These are phyloP conservation scores for Eilema caniola DNA, from an alignment of 2,888 invertebrate genomes.

Conservation along the genomic window DNA sequence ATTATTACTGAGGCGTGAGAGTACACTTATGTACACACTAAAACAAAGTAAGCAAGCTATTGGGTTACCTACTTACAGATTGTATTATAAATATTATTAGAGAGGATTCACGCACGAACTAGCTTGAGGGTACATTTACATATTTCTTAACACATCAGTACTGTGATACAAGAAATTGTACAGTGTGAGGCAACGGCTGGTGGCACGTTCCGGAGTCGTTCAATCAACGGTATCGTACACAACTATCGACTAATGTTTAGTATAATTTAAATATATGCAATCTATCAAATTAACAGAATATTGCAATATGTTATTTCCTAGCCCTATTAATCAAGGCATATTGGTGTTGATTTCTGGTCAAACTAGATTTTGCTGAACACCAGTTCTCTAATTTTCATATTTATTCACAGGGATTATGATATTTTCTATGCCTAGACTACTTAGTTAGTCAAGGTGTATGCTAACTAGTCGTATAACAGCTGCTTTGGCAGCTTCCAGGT, in stretches of 20 bases:
- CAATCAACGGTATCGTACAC: slow-evolving; percentile 37
- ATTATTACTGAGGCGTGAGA: slow-evolving; percentile 17
- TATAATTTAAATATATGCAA: slow-evolving; percentile 6
- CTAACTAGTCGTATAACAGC: background rate
- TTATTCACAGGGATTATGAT: background rate
- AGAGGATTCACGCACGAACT: slow-evolving; percentile 47
- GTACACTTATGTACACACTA: background rate
- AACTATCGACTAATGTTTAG: slow-evolving; percentile 12
- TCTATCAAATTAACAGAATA: background rate
- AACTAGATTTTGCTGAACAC: background rate
- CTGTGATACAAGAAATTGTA: slow-evolving; percentile 39
- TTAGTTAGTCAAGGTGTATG: background rate
- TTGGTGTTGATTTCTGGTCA: background rate
- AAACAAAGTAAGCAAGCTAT: slow-evolving; percentile 15
- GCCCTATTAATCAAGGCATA: background rate
- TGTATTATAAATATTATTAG: slow-evolving; percentile 35
- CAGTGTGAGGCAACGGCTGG: slow-evolving; percentile 50
- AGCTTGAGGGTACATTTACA: slow-evolving; percentile 56
- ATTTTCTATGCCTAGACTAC: background rate
- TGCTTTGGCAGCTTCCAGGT: background rate
- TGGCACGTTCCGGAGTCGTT: slow-evolving; percentile 29
- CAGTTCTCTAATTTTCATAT: background rate
- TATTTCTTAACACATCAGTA: slow-evolving; percentile 49
- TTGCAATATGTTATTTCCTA: slow-evolving; percentile 3
- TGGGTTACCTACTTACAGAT: slow-evolving; percentile 27